Evolutionary conservation across 2,888 invertebrate genomes (phyloP), one percentile per base, ranked within the genome.

Genomic region (Xestoiulus laeticollis): DNA sequence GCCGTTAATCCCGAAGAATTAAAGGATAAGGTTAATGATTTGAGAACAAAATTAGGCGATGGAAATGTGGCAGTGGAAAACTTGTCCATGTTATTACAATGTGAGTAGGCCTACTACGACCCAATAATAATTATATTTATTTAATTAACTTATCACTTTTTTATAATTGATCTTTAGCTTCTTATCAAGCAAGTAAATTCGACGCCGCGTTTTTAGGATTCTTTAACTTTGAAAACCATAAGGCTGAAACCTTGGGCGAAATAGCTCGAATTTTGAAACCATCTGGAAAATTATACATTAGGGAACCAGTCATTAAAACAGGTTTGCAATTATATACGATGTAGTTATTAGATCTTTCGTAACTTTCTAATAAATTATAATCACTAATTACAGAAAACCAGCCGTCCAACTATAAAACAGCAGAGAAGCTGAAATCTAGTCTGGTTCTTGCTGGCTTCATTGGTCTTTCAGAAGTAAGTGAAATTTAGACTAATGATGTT

Each of bases 391-490:
- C 38, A 84, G 84, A 84, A 84, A n/a, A 30, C 38, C 16, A 84
- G 32, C 2, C 33, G 1, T 1, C 30, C n/a, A 84, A 84, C 19
- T 30, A 85, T 19, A 91, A 90, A 83, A 89, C 89, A 33, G 89
- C 89, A 68, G 89, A 89, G 33, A 89, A 91, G 87, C 90, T 91
- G 68, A 91, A 92, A 26, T 93, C 93, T 68, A 91, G 93, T 86
- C 92, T 96, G 32, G 95, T 94, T 91, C 91, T 96, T 0, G 94
- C 94, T 90, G 96, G 96, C 10, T 95, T 95, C 90, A 91, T 94
- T 26, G 92, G 44, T 48, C 22, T 48, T 43, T 1, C 44, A 26
- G 22, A 85, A 19, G 83, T 83, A 83, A 38, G 5, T 30, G 38
- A 33, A 83, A 3, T 59, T 19, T 83, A 4, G 19, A 3, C 43